These are phyloP conservation scores for Bettongia penicillata DNA, from an alignment of 2,113 vertebrate genomes.

Conservation along the genomic window DNA sequence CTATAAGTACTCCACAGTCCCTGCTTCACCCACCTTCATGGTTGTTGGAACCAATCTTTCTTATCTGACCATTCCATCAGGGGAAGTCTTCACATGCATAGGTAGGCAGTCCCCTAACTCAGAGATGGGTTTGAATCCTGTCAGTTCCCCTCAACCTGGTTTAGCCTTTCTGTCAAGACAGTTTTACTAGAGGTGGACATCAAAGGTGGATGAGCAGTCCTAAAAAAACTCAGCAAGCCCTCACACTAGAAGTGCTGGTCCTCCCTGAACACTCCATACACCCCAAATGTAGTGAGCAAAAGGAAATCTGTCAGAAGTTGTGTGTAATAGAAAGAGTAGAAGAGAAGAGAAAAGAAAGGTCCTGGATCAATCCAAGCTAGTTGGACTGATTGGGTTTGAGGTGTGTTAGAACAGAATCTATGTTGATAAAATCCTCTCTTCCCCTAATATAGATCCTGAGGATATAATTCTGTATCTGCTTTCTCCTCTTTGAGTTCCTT, in stretches of 20 bases:
- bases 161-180: not conserved
- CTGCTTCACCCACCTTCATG: not conserved
- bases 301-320: not conserved
- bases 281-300: not conserved
- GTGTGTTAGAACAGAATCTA: not conserved
- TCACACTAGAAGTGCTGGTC: not conserved
- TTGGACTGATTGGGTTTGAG: not conserved
- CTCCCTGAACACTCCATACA: too few relatives aligned
- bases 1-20: not conserved
- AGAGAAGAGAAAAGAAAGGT: not conserved
- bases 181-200: not conserved
- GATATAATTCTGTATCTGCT: not conserved
- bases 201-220: not conserved
- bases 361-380: not conserved
- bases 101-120: not conserved
- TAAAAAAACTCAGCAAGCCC: too few relatives aligned
- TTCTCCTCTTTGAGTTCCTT: not conserved
- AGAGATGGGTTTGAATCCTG: not conserved
- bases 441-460: not conserved
- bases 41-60: not conserved
- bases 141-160: not conserved
- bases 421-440: not conserved
- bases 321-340: not conserved
- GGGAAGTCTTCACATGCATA: not conserved
- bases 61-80: not conserved